phyloP scores from a whole-genome alignment of 2,888 invertebrate species.

The Meghimatium bilineatum region DNA sequence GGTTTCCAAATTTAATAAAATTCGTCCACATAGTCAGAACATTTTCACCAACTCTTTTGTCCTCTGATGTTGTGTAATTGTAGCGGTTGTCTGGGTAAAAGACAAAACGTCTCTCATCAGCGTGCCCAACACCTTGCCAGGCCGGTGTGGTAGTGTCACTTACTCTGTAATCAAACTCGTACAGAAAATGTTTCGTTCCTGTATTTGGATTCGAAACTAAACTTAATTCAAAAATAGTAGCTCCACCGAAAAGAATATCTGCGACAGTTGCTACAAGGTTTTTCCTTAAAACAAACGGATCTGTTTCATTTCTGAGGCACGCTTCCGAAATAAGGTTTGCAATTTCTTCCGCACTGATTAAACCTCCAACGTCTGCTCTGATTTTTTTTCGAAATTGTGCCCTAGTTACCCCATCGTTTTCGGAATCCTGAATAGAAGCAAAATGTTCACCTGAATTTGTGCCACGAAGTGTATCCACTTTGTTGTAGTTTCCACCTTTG shows the following conservation, averaged over 20 bases:
- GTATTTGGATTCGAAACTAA: background rate
- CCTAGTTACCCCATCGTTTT: constrained; percentile 18
- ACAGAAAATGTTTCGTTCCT: background rate
- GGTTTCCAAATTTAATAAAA: background rate
- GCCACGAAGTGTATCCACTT: background rate
- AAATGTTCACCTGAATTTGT: background rate
- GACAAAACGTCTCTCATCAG: no score
- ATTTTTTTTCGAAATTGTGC: no score
- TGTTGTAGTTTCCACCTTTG: no score
- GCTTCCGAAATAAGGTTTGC: background rate
- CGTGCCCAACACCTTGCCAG: no score
- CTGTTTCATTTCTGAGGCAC: constrained; percentile 5
- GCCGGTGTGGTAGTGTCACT: no score
- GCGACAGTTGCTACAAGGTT: background rate
- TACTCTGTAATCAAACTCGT: constrained; percentile 7
- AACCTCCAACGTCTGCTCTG: background rate
- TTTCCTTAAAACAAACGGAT: constrained; percentile 1
- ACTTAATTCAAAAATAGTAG: background rate
- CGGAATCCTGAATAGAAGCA: background rate
- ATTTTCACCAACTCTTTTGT: background rate
- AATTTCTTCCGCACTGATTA: background rate
- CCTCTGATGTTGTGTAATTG: background rate
- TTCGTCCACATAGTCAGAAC: constrained; percentile 1
- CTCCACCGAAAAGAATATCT: background rate
- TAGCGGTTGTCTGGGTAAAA: no score